phyloP scores from a whole-genome alignment of 2,888 invertebrate species.

The Teleogryllus oceanicus region DNA sequence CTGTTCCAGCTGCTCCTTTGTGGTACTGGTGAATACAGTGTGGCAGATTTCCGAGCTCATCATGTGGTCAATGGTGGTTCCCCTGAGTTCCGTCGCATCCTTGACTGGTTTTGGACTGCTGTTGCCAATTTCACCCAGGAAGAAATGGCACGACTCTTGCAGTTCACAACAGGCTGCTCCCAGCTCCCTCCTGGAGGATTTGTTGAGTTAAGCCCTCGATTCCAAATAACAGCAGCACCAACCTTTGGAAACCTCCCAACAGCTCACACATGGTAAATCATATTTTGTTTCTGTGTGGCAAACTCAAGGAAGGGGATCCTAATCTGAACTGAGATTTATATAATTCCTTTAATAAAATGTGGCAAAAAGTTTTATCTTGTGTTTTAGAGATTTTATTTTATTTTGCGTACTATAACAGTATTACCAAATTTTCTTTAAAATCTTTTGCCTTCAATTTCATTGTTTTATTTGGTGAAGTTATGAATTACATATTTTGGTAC shows the following conservation, averaged over 20 bases:
- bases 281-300: background rate
- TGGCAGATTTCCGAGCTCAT: slow-evolving; percentile 84
- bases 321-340: no score
- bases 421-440: no score
- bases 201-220: slow-evolving; percentile 81
- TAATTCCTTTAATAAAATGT: no score
- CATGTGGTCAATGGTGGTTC: slow-evolving; percentile 76
- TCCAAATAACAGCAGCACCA: slow-evolving; percentile 87
- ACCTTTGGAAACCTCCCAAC: slow-evolving; percentile 88
- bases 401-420: no score
- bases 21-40: slow-evolving; percentile 88
- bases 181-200: slow-evolving; percentile 90
- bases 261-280: slow-evolving; percentile 82
- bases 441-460: no score
- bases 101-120: slow-evolving; percentile 90
- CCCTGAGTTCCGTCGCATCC: slow-evolving; percentile 76
- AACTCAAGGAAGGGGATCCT: no score
- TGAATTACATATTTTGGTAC: no score
- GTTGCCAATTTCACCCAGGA: slow-evolving; percentile 84
- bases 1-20: slow-evolving; percentile 75
- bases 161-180: slow-evolving; percentile 90
- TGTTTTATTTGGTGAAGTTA: no score
- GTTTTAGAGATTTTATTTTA: no score
- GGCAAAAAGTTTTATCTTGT: no score
- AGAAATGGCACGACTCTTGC: slow-evolving; percentile 87